Evolutionary conservation across 2,113 vertebrate species (phyloP), one percentile per base, ranked within the genome.

Genomic region (Sarotherodon lohbergeri): DNA sequence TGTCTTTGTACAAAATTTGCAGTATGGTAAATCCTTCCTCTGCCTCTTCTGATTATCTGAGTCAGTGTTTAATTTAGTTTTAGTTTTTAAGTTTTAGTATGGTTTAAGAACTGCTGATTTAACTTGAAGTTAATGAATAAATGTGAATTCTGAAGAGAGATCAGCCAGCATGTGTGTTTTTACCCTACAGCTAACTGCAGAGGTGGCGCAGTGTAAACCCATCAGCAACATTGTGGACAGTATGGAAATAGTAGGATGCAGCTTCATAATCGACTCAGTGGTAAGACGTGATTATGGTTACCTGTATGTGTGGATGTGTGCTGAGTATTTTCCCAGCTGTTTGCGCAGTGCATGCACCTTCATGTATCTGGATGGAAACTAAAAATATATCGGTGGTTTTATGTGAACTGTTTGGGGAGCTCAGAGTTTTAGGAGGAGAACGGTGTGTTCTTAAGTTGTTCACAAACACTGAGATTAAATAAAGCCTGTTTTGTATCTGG

Each of bases 131-230:
- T 59, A 68, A 68, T 13, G 34, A 39, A 61, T 73, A 78, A 78
- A 78, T 34, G 1, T 52, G 73, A 7, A 52, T n/a, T 12, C 43
- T 52, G 27, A 52, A 19, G 6, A n/a, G 73, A 9, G 73, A 34
- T 78, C 27, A 34, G 46, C 27, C 73, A 78, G 27, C 27, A 50
- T 91, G 34, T 85, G 22, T 88, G 43, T 86, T 4, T 85, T 79
- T 39, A 17, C 27, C 24, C 71, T 76, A 29, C 89, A 99, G 99
- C 88, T 99, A 87, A 93, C 93, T 6, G 89, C 95, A 93, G 96
- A 98, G 56, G 96, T 99, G 56, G 97, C 97, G 8, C 95, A 97
- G 80, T 99, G 99, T 95, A 99, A 98, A 88, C 98, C 98, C 6
- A 92, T 98, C 94, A 97, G 97, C 90, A 99, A 98, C 17, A 95